Percentiles rank a stretch among this genome's conserved stretches.
phyloP scores from a whole-genome alignment of 2,888 invertebrate genomes.

The Leucophora obtusa region DNA sequence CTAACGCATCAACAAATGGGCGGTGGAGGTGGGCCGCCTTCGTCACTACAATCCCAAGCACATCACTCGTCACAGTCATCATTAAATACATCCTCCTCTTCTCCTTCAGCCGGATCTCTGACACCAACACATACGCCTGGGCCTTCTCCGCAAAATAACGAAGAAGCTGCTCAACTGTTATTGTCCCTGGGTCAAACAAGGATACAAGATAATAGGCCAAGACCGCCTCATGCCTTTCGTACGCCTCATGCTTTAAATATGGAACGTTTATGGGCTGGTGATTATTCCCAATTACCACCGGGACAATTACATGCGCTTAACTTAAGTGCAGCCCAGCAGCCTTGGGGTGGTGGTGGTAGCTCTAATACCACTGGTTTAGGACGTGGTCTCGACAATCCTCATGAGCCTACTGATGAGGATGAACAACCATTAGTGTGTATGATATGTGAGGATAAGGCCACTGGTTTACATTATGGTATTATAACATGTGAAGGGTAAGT shows the following conservation, averaged over 20 bases:
- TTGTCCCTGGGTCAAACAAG: constrained; percentile 87
- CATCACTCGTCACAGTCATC: constrained; percentile 69
- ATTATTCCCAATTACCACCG: constrained; percentile 89
- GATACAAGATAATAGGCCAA: constrained; percentile 78
- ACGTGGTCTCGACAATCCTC: constrained; percentile 74
- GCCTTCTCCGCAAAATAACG: constrained; percentile 80
- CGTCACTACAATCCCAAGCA: constrained; percentile 67
- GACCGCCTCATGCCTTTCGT: constrained; percentile 79
- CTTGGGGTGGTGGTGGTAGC: constrained; percentile 75
- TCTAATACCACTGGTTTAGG: constrained; percentile 72
- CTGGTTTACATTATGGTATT: constrained; percentile 98
- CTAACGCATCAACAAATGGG: constrained; percentile 68
- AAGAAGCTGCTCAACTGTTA: constrained; percentile 85
- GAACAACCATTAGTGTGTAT: constrained; percentile 97
- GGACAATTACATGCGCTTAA: constrained; percentile 89
- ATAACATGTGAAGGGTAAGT: constrained; percentile 96
- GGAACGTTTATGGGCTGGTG: constrained; percentile 95
- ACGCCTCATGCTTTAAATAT: constrained; percentile 88
- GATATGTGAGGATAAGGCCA: constrained; percentile 99
- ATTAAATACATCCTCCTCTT: constrained; percentile 78
- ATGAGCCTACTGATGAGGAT: constrained; percentile 83
- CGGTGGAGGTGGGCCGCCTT: constrained; percentile 62
- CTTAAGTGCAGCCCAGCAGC: constrained; percentile 82
- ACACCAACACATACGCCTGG: constrained; percentile 78
- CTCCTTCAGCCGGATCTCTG: constrained; percentile 78